Base-by-base conservation (phyloP, 1,140 invertebrate genomes). In the Aphelinus certus region DNA sequence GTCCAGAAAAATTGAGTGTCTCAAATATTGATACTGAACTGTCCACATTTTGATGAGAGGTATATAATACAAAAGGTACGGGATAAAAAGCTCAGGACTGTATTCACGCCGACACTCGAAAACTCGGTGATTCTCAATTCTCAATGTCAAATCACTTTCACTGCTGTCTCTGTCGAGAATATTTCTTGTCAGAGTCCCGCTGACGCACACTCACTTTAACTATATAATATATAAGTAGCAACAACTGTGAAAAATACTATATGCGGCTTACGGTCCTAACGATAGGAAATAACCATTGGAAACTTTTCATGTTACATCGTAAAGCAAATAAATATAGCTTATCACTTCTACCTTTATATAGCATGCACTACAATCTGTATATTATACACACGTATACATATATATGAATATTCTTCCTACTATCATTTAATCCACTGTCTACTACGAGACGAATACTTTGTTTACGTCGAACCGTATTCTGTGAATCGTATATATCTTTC, bases 341-440 rank as follows among this genome's bases (percentile, higher is more conserved):
- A 26, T 26, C 26, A 26, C 26, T 26, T 26, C 26, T 26, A 26
- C 26, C 26, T 26, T 26, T 26, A 47, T 63, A 70, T 75, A 45
- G 73, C 73, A 75, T 75, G 73, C 53, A 57, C 42, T 58, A 57
- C 3, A 68, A 55, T 63, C 51, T 74, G 51, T 64, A 75, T 64
- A 62, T 56, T 64, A 3, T 53, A 26, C 26, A 26, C n/a, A 65
- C 26, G 48, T 65, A 64, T 45, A 48, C 60, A 64, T 69, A 57
- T 42, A 75, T 61, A 61, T 67, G 60, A 9, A 9, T 53, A 53
- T 53, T 53, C 51, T 53, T 53, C 9, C 51, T 6, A 53, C 43
- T 47, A 62, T 62, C 57, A 56, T 67, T 49, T 43, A 67, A 56
- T 46, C 9, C 26, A 58, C 2, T 55, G 1, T 45, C 53, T 66